Evolutionary conservation across 2,888 invertebrate genomes (phyloP).

Genomic region (Spodoptera exigua): DNA sequence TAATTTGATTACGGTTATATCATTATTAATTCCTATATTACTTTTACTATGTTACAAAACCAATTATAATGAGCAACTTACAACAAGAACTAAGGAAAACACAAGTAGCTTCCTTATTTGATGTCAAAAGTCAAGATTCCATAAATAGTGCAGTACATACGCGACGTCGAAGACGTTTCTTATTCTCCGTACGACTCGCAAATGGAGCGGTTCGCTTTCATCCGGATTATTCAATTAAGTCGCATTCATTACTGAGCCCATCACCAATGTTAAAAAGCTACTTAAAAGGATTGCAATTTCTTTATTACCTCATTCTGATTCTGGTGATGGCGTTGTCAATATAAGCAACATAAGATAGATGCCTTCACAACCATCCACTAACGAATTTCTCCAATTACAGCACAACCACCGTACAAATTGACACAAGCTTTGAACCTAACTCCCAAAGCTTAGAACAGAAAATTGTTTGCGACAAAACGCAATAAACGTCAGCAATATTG

Average conservation of each 20-base stretch:
- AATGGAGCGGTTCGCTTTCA: slow-evolving; percentile 62
- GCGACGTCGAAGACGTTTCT: slow-evolving; percentile 43
- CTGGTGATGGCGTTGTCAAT: slow-evolving; percentile 75
- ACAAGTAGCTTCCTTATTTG: background rate
- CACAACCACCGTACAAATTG: slow-evolving; percentile 23
- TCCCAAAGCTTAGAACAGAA: background rate
- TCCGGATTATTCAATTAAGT: slow-evolving; percentile 75
- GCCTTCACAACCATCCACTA: slow-evolving; percentile 72
- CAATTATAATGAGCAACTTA: slow-evolving; percentile 15
- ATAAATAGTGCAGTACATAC: slow-evolving; percentile 5
- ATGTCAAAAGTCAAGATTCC: slow-evolving; percentile 24
- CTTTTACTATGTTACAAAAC: background rate
- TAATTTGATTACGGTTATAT: background rate
- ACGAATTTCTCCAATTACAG: slow-evolving; percentile 61
- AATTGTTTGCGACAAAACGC: slow-evolving; percentile 10
- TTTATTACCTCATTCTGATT: slow-evolving; percentile 80
- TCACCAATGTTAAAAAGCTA: slow-evolving; percentile 70
- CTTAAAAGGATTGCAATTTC: slow-evolving; percentile 78
- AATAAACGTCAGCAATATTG: slow-evolving; percentile 22
- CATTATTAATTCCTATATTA: slow-evolving; percentile 1
- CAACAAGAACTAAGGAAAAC: slow-evolving; percentile 13
- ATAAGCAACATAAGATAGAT: slow-evolving; percentile 81
- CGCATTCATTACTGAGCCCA: slow-evolving; percentile 71
- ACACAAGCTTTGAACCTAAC: slow-evolving; percentile 18
- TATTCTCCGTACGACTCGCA: slow-evolving; percentile 49